Base-by-base conservation (phyloP, 1,140 invertebrate genomes). In the Oryzaephilus surinamensis region DNA sequence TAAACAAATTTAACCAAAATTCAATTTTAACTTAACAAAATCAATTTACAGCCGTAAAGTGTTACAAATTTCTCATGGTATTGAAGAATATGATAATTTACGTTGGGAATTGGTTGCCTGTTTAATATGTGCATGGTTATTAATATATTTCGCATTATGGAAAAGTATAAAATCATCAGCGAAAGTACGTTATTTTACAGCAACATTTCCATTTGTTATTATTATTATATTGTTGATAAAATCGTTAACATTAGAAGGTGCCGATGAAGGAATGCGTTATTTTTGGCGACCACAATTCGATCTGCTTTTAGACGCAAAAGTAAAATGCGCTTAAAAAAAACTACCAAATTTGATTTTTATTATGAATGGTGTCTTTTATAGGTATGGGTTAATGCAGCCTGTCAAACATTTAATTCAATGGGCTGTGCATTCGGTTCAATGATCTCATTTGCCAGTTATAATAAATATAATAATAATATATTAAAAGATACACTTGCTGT, bases 361-460 rank as follows among this genome's bases (percentile, higher is more conserved):
- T 4, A 33, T 19, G 10, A 30, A 63, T 63, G 11, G n/a, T n/a
- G n/a, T n/a, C n/a, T n/a, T n/a, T n/a, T n/a, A n/a, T 49, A 84
- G 75, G 81, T 90, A 1, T 93, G 90, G 88, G 80, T 90, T 8
- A 89, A 89, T 61, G 90, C 90, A 7, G 83, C 85, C 5, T 85
- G 84, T 5, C 90, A 95, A 66, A 90, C 89, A 46, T 92, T 95
- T 61, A 92, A 92, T 66, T 92, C 90, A 0, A 79, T 94, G 41
- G 86, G 88, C 35, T 85, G 92, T 19, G 85, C 86, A 1, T 89
- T 91, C 52, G 91, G 91, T 12, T 89, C 87, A 3, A 85, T 94
- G 71, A 91, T 95, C 54, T 89, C 87, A 52, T 93, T 93, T 60
- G 84, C 88, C n/a, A 92, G 87, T 55, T 95, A 94, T 66, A 95